Evolutionary conservation across 2,888 invertebrate genomes (phyloP), one percentile per base, ranked within the genome.

Genomic region (Tinea semifulvella): DNA sequence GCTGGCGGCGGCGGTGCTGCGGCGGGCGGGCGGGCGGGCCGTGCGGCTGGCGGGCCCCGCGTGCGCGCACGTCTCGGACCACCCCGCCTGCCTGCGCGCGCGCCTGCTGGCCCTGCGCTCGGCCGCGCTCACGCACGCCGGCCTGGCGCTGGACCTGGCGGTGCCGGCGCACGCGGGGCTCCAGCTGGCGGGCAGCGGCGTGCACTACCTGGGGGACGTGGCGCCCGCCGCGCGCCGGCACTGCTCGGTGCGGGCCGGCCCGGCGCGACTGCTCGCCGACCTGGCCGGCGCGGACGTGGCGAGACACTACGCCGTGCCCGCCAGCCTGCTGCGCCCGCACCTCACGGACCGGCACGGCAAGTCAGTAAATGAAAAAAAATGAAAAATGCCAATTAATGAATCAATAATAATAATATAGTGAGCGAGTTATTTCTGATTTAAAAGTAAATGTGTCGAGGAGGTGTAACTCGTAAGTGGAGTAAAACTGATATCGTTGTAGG

Each of bases 191-290:
- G 28, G 70, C 70, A 49, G 55, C 28, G 68, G 68, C 2, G 58
- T 75, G 2, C 64, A 61, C 49, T 66, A 63, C 49, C 54, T 68
- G 8, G 69, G 68, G 3, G 69, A 68, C 52, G 65, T 61, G 20
- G 53, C 60, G 44, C 63, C 66, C 2, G 45, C 58, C 47, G 64
- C 64, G 45, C 65, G 72, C 45, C 61, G 43, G 61, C 63, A 48
- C 68, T 74, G 13, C 56, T 75, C 47, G 20, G 40, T 25, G 18
- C 14, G 22, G 25, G 10, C 1, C 40, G 22, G n/a, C 20, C 2
- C 20, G 3, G 5, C 26, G 14, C 22, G n/a, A 13, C 8, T 18
- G 2, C 27, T 11, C 27, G 18, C 4, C 2, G 22, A 40, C 22
- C 20, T 22, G 2, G 55, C 61, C 3, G 63, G 64, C 42, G 40